Evolutionary conservation across 1,140 invertebrate genomes (phyloP).

Genomic region (Bathynomus jamesi): DNA sequence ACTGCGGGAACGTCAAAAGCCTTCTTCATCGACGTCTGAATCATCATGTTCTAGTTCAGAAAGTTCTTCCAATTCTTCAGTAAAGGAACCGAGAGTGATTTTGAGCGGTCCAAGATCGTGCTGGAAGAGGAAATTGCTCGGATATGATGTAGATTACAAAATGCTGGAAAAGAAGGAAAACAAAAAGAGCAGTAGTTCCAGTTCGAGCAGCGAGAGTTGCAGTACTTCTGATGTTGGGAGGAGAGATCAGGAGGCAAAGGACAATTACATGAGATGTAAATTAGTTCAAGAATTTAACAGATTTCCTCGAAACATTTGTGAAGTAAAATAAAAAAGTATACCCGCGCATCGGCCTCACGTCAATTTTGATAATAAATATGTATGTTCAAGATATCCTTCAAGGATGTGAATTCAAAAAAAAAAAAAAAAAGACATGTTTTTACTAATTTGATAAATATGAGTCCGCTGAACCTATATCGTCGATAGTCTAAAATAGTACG

Average conservation of each 20-base stretch:
- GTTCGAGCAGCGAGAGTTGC: not conserved
- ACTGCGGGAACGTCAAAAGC: not conserved
- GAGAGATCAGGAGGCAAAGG: not conserved
- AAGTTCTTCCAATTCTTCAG: not conserved
- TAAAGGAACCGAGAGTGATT: not conserved
- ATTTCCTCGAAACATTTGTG: not conserved
- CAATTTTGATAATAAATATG: too few species aligned
- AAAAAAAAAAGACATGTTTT: too few species aligned
- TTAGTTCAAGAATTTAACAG: not conserved
- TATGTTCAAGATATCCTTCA: too few species aligned
- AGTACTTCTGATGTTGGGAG: not conserved
- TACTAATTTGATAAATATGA: too few species aligned
- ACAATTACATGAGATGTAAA: not conserved
- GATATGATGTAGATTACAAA: not conserved
- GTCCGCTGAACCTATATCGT: too few species aligned
- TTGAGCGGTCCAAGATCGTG: not conserved
- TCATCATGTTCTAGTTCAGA: not conserved
- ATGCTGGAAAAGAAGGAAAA: not conserved
- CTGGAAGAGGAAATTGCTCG: not conserved
- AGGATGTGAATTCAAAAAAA: too few species aligned
- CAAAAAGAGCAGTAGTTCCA: not conserved
- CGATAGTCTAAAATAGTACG: too few species aligned
- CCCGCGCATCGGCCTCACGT: not conserved
- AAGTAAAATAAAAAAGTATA: not conserved
- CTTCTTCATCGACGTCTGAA: not conserved